These are phyloP conservation scores for Oophaga sylvatica DNA, from an alignment of 2,797 vertebrate genomes.

Conservation along the genomic window DNA sequence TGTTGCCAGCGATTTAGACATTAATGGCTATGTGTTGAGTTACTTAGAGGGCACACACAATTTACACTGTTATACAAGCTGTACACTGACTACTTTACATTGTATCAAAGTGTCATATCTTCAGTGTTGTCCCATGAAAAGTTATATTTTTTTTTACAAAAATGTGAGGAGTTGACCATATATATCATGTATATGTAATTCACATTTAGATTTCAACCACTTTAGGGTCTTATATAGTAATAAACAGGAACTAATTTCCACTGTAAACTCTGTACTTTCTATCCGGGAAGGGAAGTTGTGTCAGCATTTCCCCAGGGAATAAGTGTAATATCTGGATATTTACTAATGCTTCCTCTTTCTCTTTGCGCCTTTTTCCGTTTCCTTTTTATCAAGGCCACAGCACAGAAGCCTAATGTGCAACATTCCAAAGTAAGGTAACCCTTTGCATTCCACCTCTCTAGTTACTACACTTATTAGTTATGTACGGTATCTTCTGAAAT, in stretches of 20 bases:
- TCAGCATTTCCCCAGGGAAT: slow-evolving; percentile 56
- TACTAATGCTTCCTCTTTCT: slow-evolving; percentile 52
- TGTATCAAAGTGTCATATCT: too few relatives aligned
- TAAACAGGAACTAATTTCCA: slow-evolving; percentile 41
- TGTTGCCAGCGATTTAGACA: too few relatives aligned
- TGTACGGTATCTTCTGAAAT: background rate
- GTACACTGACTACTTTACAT: too few relatives aligned
- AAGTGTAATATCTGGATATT: slow-evolving; percentile 53
- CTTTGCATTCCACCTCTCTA: background rate
- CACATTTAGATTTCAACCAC: background rate
- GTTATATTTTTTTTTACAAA: too few relatives aligned
- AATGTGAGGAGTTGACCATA: too few relatives aligned
- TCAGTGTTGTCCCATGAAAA: too few relatives aligned
- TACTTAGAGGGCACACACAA: too few relatives aligned
- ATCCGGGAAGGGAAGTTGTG: slow-evolving; percentile 45
- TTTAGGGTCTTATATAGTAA: background rate
- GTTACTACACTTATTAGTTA: too few relatives aligned
- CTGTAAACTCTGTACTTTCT: slow-evolving; percentile 30
- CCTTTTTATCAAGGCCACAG: slow-evolving; percentile 52
- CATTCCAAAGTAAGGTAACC: slow-evolving; percentile 8
- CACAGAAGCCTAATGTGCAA: slow-evolving; percentile 9
- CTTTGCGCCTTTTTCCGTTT: slow-evolving; percentile 50
- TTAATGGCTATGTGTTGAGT: too few relatives aligned
- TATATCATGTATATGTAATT: too few relatives aligned
- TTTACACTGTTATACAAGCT: too few relatives aligned